Evolutionary conservation across 2,797 vertebrate genomes (phyloP), one percentile per base, ranked within the genome.

Genomic region (Poecilia picta): DNA sequence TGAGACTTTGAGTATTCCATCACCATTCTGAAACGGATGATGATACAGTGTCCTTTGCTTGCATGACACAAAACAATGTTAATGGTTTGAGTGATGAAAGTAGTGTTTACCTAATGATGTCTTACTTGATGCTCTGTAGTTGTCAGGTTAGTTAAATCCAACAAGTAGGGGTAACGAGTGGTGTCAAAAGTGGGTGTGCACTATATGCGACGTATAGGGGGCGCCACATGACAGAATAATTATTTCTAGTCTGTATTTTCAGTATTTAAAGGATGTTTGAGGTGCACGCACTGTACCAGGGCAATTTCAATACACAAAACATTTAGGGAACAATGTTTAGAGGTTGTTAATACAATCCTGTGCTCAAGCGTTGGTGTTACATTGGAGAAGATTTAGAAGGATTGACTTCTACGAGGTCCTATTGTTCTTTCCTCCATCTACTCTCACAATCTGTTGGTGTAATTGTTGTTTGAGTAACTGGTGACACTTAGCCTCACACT

Each of bases 401-500:
- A 15, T 16, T 15, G 53, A n/a, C 82, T 83, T 86, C 76, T 45
- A 59, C 75, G 83, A 82, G 89, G 84, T 86, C 85, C 84, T 90
- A 74, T 75, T 53, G 47, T 82, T 84, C 78, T 82, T 72, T 83
- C 45, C 80, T 73, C 55, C 10, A 23, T 80, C 76, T 64, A 39
- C 79, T 74, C 71, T 85, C 78, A 55, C 46, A 81, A 57, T 77
- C 68, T 82, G 81, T 41, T 77, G 82, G 81, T 71, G 25, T 45
- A 16, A 68, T 57, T 71, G 79, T 78, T 86, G 75, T 81, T 77
- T 66, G 86, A 72, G 86, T 86, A 51, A 84, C 80, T 45, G 70
- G 73, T 46, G 79, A 82, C 80, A 84, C 72, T 74, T 79, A 82
- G 85, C 86, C 62, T 5, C 77, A 74, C 87, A 91, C 84, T 89